Conservation (phyloP, 1,140 invertebrate genomes). For the Drosophila kikkawai region DNA sequence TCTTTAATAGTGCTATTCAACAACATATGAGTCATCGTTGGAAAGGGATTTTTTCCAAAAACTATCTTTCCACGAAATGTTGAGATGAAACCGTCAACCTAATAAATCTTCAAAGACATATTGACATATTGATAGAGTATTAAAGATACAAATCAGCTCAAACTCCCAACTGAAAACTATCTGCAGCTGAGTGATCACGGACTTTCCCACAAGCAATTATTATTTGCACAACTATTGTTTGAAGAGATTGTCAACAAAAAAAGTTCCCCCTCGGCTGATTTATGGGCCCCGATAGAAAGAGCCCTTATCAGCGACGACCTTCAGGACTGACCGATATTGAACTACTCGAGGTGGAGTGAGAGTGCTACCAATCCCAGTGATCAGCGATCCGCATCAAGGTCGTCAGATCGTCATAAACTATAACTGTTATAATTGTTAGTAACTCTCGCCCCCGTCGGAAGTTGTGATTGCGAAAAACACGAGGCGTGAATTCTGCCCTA, state of each 20-base stretch:
- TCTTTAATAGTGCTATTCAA: not conserved
- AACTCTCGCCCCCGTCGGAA: constrained; percentile 23
- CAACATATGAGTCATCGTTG: constrained; percentile 20
- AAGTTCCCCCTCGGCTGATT: constrained; percentile 28
- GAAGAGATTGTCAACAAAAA: constrained; percentile 35
- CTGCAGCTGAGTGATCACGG: constrained; percentile 14
- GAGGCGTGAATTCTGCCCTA: constrained; percentile 44
- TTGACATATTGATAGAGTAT: constrained; percentile 5
- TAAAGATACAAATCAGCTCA: not conserved
- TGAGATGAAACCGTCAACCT: not conserved
- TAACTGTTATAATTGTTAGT: constrained; percentile 27
- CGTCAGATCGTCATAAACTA: constrained; percentile 5
- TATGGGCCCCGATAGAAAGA: constrained; percentile 20
- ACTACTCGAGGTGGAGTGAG: constrained; percentile 1
- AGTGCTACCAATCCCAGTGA: not conserved
- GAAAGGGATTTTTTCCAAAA: not conserved
- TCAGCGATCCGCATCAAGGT: constrained; percentile 20
- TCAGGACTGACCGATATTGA: constrained; percentile 53
- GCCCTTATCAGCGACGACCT: constrained; percentile 47
- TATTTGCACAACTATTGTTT: constrained; percentile 33
- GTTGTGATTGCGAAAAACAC: constrained; percentile 33
- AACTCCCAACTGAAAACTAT: not conserved
- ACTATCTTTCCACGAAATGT: constrained; percentile 1
- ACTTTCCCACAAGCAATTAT: constrained; percentile 19
- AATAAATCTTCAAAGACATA: constrained; percentile 4